These are phyloP conservation scores for Megalopta genalis DNA, from an alignment of 1,140 invertebrate species.

Conservation along the genomic window DNA sequence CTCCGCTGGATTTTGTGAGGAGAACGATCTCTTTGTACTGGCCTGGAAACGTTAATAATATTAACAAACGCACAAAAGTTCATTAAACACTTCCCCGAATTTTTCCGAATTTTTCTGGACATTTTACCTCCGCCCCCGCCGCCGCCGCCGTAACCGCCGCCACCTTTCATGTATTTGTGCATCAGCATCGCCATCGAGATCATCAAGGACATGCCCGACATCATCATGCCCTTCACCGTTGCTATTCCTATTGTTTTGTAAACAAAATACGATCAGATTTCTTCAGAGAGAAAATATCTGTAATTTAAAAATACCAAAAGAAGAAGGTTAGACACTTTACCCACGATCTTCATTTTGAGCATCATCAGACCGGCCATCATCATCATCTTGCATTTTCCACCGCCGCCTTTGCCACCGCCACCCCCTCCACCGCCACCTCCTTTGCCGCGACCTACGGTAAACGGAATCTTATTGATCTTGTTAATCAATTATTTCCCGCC, in stretches of 20 bases:
- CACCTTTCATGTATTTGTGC: slow-evolving; percentile 80
- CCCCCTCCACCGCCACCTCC: slow-evolving; percentile 71
- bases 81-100: too few species aligned
- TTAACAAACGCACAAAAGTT: too few species aligned
- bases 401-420: slow-evolving; percentile 72
- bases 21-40: slow-evolving; percentile 74
- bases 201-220: slow-evolving; percentile 82
- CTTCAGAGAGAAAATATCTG: too few species aligned
- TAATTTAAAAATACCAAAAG: too few species aligned
- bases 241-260: slow-evolving; percentile 77
- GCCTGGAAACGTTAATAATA: slow-evolving; percentile 40
- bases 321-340: slow-evolving; percentile 65
- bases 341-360: slow-evolving; percentile 83
- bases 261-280: background rate
- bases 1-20: slow-evolving; percentile 69
- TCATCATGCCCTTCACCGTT: slow-evolving; percentile 82
- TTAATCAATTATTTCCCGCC: background rate
- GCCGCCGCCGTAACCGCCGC: slow-evolving; percentile 71
- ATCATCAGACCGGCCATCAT: slow-evolving; percentile 84
- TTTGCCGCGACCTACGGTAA: slow-evolving; percentile 65
- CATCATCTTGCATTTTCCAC: slow-evolving; percentile 82
- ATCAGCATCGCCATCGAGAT: slow-evolving; percentile 82
- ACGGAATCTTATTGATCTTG: background rate
- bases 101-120: too few species aligned
- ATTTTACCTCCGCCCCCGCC: slow-evolving; percentile 57